Conservation (phyloP, 2,888 invertebrate species). For the Metopia argyrocephala region DNA sequence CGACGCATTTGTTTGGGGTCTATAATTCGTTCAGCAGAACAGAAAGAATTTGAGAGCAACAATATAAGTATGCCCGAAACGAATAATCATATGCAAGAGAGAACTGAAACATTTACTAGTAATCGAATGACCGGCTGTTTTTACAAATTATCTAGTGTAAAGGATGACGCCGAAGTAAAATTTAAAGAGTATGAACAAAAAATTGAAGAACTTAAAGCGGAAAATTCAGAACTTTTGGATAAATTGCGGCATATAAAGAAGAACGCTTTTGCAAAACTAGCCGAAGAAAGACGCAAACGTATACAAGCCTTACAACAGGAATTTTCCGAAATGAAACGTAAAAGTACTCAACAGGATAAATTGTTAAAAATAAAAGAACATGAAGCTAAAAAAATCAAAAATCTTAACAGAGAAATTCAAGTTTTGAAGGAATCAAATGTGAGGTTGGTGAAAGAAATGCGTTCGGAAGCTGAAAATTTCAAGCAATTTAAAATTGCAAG, state of each 20-base stretch:
- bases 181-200: constrained; percentile 84
- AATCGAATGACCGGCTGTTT: constrained; percentile 79
- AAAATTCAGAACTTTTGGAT: constrained; percentile 85
- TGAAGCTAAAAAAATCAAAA: constrained; percentile 87
- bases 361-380: constrained; percentile 88
- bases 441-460: constrained; percentile 89
- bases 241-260: constrained; percentile 83
- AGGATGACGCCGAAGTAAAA: constrained; percentile 79
- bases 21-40: constrained; percentile 11
- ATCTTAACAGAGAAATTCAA: constrained; percentile 86
- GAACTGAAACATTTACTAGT: constrained; percentile 72
- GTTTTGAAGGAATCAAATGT: constrained; percentile 90
- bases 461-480: constrained; percentile 90
- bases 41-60: constrained; percentile 79
- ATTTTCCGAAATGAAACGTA: constrained; percentile 85
- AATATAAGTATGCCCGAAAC: constrained; percentile 77
- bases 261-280: constrained; percentile 82
- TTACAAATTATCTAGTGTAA: constrained; percentile 67
- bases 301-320: constrained; percentile 88
- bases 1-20: constrained; percentile 56
- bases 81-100: constrained; percentile 70
- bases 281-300: constrained; percentile 88
- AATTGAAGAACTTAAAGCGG: constrained; percentile 85
- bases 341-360: constrained; percentile 84
- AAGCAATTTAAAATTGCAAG: constrained; percentile 88